Conservation (phyloP, 2,113 vertebrate genomes). For the Laterallus jamaicensis region DNA sequence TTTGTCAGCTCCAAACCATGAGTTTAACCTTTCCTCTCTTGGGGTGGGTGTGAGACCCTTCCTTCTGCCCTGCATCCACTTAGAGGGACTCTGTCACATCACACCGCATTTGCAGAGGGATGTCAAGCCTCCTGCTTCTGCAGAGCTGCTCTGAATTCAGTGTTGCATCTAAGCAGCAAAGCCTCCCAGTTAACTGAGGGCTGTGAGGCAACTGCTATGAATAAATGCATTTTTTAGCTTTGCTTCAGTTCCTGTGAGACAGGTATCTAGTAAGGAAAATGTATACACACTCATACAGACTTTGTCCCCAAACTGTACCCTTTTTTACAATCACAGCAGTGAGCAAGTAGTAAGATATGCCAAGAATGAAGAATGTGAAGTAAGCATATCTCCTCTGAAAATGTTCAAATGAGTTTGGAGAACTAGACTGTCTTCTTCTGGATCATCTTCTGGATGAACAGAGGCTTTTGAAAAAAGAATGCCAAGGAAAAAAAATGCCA, state of each 20-base stretch:
- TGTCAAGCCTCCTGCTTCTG: not conserved
- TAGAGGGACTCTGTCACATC: fast-evolving
- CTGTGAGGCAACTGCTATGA: not conserved
- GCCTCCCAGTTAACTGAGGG: not conserved
- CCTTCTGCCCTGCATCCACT: fast-evolving
- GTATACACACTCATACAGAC: not conserved
- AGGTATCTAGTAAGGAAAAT: not conserved
- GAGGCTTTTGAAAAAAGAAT: not conserved
- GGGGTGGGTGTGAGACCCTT: not conserved
- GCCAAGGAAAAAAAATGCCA: not conserved
- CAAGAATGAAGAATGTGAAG: not conserved
- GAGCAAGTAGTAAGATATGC: not conserved
- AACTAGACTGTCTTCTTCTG: not conserved
- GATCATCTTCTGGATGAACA: not conserved
- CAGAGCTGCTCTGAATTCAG: not conserved
- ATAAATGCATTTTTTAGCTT: not conserved
- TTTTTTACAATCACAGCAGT: not conserved
- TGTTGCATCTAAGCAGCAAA: not conserved
- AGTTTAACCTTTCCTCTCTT: not conserved
- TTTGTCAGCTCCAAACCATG: not conserved
- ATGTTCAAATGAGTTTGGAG: not conserved
- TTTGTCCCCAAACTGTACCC: not conserved
- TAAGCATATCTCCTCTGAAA: not conserved
- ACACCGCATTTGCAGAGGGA: not conserved
- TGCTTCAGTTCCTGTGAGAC: not conserved